Evolutionary conservation across 2,113 vertebrate genomes (phyloP), one percentile per base, ranked within the genome.

Genomic region (Myotis brandtii): DNA sequence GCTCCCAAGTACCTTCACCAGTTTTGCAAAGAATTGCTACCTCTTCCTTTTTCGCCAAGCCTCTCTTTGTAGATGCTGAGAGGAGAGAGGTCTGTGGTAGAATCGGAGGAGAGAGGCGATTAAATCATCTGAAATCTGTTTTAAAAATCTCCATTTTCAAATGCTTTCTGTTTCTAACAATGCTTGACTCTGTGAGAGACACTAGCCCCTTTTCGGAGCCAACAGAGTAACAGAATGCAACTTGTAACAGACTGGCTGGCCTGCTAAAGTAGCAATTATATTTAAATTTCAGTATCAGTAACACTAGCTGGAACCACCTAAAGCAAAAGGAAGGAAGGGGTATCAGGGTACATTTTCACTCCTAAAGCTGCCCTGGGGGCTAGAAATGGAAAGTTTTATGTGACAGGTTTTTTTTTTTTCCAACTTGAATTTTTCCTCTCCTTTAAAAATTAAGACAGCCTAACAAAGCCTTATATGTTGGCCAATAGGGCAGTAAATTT

Each of bases 211-310:
- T 89, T 97, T 89, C 2, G 14, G 72, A 89, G 93, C 93, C 95
- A 86, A 82, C 25, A 34, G n/a, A 66, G 90, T 89, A 92, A 96
- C 81, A 83, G 59, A 97, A 97, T n/a, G 91, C 96, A 80, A 56
- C 94, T 97, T 97, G 86, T 94, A 93, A 96, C 94, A 93, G 95
- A 14, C 89, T 95, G 95, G 83, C 93, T 93, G 97, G 91, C 23
- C 8, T 37, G 91, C 77, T 48, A 96, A 94, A 67, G 89, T 69
- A 77, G 82, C 96, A 91, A 96, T 96, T 97, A 93, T 96, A 89
- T 97, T 97, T 97, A 96, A 96, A 92, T 96, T 94, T 97, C 94
- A 94, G 93, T 90, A 91, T 97, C 91, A 84, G 96, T 97, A 84
- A 91, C 48, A 4, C 21, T 56, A 30, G 34, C 62, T 97, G 91